Conservation (phyloP, 1,140 invertebrate genomes). For the Theocolax elegans region DNA sequence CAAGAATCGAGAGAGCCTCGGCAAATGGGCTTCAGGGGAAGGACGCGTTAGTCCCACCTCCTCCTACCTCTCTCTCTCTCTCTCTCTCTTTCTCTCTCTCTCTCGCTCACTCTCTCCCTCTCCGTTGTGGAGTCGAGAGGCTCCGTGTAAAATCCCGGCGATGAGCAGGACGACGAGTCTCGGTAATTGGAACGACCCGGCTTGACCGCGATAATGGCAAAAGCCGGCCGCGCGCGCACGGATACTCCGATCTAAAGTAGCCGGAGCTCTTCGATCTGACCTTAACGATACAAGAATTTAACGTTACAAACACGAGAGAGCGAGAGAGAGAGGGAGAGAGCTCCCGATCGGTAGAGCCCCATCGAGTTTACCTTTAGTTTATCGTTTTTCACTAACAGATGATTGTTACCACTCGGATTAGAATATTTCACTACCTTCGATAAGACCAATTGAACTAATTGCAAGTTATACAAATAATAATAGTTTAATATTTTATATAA, state of each 20-base stretch:
- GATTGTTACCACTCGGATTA: constrained; percentile 3
- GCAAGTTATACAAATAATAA: no score
- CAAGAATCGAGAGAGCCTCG: background rate
- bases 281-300: constrained; percentile 31
- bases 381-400: background rate
- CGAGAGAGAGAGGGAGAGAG: background rate
- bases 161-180: constrained; percentile 2
- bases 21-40: constrained; percentile 18
- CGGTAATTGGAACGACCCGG: constrained; percentile 59
- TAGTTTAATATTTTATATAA: no score
- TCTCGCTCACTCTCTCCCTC: constrained; percentile 8
- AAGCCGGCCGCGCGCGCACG: constrained; percentile 27
- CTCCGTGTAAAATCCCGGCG: constrained; percentile 4
- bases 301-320: background rate
- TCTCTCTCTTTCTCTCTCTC: constrained; percentile 23
- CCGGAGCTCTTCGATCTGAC: constrained; percentile 19
- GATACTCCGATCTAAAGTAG: constrained; percentile 31
- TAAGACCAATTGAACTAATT: no score
- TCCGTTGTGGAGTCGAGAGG: background rate
- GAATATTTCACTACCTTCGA: no score
- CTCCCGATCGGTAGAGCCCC: background rate
- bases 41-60: constrained; percentile 26
- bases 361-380: background rate
- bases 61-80: constrained; percentile 2
- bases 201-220: constrained; percentile 60